A percentile compares a stretch with the other conserved stretches of the same genome.
Conservation (phyloP, 2,797 vertebrate genomes). For the Oophaga sylvatica region DNA sequence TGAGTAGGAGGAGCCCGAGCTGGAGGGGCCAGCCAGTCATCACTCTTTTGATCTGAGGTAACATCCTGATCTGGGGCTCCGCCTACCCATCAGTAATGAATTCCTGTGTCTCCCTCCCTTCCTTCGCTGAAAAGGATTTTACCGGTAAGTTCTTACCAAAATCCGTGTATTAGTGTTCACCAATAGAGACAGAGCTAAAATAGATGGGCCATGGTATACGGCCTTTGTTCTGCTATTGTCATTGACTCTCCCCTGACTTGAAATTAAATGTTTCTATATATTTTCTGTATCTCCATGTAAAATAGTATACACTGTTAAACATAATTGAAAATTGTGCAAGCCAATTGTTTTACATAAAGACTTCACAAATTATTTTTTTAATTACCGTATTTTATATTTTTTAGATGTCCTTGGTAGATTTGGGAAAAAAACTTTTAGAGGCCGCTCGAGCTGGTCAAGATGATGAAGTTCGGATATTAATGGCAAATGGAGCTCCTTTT, state of each 20-base stretch:
- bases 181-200: too few species aligned
- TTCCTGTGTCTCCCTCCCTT: too few species aligned
- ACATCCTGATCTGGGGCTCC: too few species aligned
- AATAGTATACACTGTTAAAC: not conserved
- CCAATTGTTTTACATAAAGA: not conserved
- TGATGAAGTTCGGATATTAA: conserved; percentile 87
- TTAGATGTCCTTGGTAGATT: conserved; percentile 90
- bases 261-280: not conserved
- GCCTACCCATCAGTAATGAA: too few species aligned
- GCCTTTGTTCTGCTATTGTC: not conserved
- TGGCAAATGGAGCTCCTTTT: conserved; percentile 88
- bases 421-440: conserved; percentile 90
- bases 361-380: not conserved
- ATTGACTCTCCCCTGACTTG: not conserved
- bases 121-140: too few species aligned
- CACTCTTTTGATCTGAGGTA: too few species aligned
- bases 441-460: conserved; percentile 86
- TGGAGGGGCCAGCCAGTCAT: too few species aligned
- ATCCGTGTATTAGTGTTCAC: too few species aligned
- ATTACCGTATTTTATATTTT: not conserved
- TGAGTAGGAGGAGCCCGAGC: too few species aligned
- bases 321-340: not conserved
- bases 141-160: too few species aligned
- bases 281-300: not conserved
- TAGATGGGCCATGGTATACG: not conserved